phyloP scores from a whole-genome alignment of 2,797 vertebrate genomes.

The Eulemur mongoz region DNA sequence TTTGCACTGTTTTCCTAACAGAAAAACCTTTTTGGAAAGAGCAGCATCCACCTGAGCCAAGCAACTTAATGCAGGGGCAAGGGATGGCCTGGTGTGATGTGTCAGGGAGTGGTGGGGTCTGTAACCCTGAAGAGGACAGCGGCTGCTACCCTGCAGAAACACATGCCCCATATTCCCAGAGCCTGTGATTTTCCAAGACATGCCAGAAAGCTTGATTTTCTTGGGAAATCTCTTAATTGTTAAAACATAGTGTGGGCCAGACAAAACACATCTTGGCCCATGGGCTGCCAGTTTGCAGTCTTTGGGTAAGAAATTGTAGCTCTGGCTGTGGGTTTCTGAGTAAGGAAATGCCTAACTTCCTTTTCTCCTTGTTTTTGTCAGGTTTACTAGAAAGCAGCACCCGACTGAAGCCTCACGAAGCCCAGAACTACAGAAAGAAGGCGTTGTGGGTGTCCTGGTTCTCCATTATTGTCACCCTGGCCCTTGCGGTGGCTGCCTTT shows the following conservation, averaged over 20 bases:
- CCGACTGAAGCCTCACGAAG: conserved; percentile 97
- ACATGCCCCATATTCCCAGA: neutral
- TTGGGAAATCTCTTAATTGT: conserved; percentile 2
- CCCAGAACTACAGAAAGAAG: conserved; percentile 99
- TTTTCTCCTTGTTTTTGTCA: conserved; percentile 84
- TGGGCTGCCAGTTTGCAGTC: conserved; percentile 32
- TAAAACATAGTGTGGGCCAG: conserved; percentile 28
- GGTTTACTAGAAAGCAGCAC: conserved; percentile 99
- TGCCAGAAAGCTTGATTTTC: neutral
- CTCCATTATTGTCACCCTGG: conserved; percentile 96
- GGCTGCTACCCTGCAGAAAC: neutral
- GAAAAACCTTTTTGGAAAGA: neutral
- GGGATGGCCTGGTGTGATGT: neutral
- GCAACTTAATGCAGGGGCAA: neutral
- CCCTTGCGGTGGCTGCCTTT: conserved; percentile 96
- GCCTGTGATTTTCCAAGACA: neutral
- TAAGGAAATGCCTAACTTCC: conserved; percentile 60
- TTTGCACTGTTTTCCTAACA: neutral
- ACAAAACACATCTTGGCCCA: conserved; percentile 38
- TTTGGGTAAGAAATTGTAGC: conserved; percentile 31
- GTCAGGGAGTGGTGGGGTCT: neutral
- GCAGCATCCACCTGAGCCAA: neutral
- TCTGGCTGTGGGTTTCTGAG: conserved; percentile 53
- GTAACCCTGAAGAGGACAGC: neutral
- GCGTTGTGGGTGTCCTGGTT: conserved; percentile 97